phyloP scores from a whole-genome alignment of 2,888 invertebrate genomes.

The Diabrotica balteata region DNA sequence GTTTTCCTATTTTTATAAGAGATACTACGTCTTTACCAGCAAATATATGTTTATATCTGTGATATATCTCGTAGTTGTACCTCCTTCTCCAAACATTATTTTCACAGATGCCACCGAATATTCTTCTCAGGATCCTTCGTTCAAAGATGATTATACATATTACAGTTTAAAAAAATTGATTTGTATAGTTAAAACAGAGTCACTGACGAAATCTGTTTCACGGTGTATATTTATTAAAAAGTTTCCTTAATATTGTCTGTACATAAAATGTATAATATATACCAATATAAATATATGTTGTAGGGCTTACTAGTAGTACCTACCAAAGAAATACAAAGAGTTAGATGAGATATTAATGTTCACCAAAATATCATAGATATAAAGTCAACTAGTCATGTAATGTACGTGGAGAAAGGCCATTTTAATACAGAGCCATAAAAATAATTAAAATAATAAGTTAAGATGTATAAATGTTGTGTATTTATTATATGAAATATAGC shows the following conservation, averaged over 20 bases:
- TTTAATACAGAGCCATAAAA: slow-evolving; percentile 47
- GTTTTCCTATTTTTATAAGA: too few species aligned
- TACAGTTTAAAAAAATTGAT: too few species aligned
- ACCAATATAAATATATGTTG: slow-evolving; percentile 43
- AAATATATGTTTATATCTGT: too few species aligned
- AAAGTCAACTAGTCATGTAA: slow-evolving; percentile 51
- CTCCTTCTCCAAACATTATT: too few species aligned
- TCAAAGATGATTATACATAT: too few species aligned
- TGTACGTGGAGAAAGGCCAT: slow-evolving; percentile 48
- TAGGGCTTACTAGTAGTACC: slow-evolving; percentile 41
- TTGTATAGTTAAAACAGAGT: too few species aligned
- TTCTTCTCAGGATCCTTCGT: too few species aligned
- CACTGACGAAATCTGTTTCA: slow-evolving; percentile 2
- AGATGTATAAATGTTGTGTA: slow-evolving; percentile 60
- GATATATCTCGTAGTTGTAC: too few species aligned
- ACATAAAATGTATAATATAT: slow-evolving; percentile 47
- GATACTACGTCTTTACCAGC: too few species aligned
- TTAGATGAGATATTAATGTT: slow-evolving; percentile 38
- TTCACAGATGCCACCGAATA: too few species aligned
- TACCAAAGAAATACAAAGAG: slow-evolving; percentile 35
- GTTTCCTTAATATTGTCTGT: slow-evolving; percentile 34
- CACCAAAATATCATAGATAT: slow-evolving; percentile 50
- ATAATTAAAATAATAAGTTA: slow-evolving; percentile 46
- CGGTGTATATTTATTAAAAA: slow-evolving; percentile 27
- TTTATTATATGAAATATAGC: slow-evolving; percentile 59